Evolutionary conservation across 2,888 invertebrate genomes (phyloP), one percentile per base, ranked within the genome.

Genomic region (Nemapogon koenigi): DNA sequence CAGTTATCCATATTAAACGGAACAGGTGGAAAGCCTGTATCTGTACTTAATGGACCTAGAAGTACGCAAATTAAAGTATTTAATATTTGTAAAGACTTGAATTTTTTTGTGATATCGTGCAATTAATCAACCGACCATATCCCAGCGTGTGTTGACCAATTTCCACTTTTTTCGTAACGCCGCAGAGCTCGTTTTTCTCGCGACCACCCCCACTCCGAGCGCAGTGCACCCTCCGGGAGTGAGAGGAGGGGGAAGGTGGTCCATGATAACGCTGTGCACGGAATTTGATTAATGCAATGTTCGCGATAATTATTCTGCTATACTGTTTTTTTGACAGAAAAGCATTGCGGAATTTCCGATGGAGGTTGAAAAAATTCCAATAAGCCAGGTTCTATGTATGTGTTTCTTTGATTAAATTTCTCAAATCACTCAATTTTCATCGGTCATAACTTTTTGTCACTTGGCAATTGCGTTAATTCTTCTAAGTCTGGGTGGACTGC

Each of bases 251-350:
- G 16, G 33, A 11, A 19, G 33, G 31, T 6, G 28, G 13, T 28
- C 31, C 33, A 33, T 37, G 68, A 76, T 76, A 73, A 69, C 63
- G 47, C 69, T 66, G 68, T 69, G 73, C 70, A 62, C 70, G 67
- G 76, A 75, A 78, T 78, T 75, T 78, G 76, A 78, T 78, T 78
- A 78, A 78, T 78, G 76, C 76, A 75, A 76, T 78, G 76, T 71
- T 69, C 73, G 59, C 69, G 65, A 76, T 78, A 75, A 78, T 76
- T 76, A 78, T 75, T 76, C 75, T 62, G 65, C 19, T 33, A 33
- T 19, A 33, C 19, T 13, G 18, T 33, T 33, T 33, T 33, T 31
- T 31, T 17, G 33, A 33, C 31, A 31, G 14, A 15, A 18, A 33
- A 33, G 6, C 32, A 6, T 8, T 19, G 11, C 7, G 3, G 33